Evolutionary conservation across 2,113 vertebrate genomes (phyloP), one percentile per base, ranked within the genome.

Genomic region (Sander vitreus): DNA sequence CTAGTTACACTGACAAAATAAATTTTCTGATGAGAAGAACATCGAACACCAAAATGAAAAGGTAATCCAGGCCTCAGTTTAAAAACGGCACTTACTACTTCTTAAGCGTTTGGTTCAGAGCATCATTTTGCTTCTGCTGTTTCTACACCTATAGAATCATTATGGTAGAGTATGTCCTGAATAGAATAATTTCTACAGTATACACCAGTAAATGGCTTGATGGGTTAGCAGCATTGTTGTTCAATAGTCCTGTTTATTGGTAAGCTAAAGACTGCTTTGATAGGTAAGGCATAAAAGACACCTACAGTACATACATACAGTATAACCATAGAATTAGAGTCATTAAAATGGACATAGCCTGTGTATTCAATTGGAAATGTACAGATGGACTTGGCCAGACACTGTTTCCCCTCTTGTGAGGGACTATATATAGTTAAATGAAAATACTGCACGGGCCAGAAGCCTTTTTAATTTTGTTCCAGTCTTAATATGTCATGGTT

Each of bases 181-280:
- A 43, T 79, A 81, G 68, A 89, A 72, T 76, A 43, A 53, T 87
- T 73, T 89, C 65, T 85, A 88, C 83, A 84, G 73, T 87, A 81
- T 73, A 81, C 83, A 93, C 78, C 85, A 85, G 75, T 93, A 76
- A 89, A 85, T 87, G 83, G 85, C 86, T 92, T 83, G 81, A 88
- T 88, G 87, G 91, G 67, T 93, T 91, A 89, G 91, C 85, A 86
- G 86, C 89, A 84, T 90, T 80, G 87, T 93, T 94, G 91, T 94
- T 86, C 87, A 88, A 83, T 92, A 87, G 90, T 93, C 88, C 73
- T 90, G 88, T 93, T 83, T 86, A 91, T 84, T 91, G 92, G 79
- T 90, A 78, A 91, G 88, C 87, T 86, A 81, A 85, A 87, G 88
- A 91, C 76, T 89, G 88, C 89, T 91, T 94, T 89, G 84, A 86